Evolutionary conservation across 2,797 vertebrate genomes (phyloP).

Genomic region (Protosalanx chinensis): DNA sequence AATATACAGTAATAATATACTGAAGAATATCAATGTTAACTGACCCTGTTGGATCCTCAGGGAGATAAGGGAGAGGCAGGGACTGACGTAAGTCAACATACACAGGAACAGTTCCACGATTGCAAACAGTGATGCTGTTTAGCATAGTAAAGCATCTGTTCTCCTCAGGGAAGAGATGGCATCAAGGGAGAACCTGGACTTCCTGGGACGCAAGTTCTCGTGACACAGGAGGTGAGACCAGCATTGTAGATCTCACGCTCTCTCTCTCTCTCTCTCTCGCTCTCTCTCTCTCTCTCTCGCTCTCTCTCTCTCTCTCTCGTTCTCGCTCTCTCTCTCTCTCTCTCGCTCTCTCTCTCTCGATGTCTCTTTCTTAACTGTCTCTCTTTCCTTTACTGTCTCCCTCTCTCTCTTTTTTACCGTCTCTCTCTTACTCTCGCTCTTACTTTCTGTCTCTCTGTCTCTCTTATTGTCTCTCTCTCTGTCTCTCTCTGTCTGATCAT

Average conservation of each 20-base stretch:
- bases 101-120: not conserved
- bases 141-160: not conserved
- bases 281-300: no score
- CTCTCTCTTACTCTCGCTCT: no score
- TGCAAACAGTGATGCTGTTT: not conserved
- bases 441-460: no score
- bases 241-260: not conserved
- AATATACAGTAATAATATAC: not conserved
- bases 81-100: conserved; percentile 58
- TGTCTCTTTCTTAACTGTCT: no score
- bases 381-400: no score
- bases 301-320: no score
- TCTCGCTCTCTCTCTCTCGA: no score
- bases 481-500: no score
- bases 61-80: conserved; percentile 71
- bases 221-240: conserved; percentile 68
- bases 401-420: no score
- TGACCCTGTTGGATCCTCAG: conserved; percentile 45
- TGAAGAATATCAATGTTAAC: not conserved
- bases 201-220: conserved; percentile 69
- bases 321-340: no score
- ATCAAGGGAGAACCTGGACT: conserved; percentile 70
- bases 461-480: no score
- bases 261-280: no score
- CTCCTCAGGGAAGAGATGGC: conserved; percentile 70